phyloP scores from a whole-genome alignment of 2,888 invertebrate genomes.

The Temnothorax unifasciatus region DNA sequence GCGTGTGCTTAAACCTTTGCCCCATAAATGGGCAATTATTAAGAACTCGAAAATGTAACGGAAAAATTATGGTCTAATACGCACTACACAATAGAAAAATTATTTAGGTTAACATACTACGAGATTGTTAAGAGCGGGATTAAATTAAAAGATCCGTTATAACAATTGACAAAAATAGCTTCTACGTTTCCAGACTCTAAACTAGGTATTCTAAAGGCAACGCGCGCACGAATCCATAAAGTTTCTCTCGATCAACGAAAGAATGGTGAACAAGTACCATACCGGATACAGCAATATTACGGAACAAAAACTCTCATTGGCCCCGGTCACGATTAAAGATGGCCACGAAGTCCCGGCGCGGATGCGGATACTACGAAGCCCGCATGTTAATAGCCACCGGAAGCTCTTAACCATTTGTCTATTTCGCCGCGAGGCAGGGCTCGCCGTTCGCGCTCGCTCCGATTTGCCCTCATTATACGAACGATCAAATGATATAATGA shows the following conservation, averaged over 20 bases:
- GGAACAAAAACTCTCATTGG: constrained; percentile 72
- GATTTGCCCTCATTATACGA: constrained; percentile 58
- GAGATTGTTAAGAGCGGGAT: not conserved
- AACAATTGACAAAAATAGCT: not conserved
- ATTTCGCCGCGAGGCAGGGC: constrained; percentile 68
- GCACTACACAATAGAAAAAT: not conserved
- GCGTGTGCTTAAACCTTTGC: not conserved
- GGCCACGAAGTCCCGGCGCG: constrained; percentile 71
- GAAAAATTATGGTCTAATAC: not conserved
- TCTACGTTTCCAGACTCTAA: not conserved
- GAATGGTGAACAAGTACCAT: constrained; percentile 40
- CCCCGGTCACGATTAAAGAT: constrained; percentile 74
- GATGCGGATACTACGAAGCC: constrained; percentile 81
- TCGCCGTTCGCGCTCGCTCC: constrained; percentile 54
- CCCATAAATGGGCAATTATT: constrained; percentile 1
- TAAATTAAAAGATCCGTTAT: not conserved
- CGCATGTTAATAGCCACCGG: constrained; percentile 83
- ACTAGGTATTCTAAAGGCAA: not conserved
- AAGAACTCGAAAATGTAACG: not conserved
- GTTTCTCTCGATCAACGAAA: constrained; percentile 46
- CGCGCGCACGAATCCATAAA: constrained; percentile 4
- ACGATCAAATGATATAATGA: constrained; percentile 50
- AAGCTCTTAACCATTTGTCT: constrained; percentile 78
- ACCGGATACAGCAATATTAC: constrained; percentile 78
- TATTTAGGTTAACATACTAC: not conserved